Evolutionary conservation across 2,113 vertebrate genomes (phyloP).

Genomic region (Salvelinus alpinus): DNA sequence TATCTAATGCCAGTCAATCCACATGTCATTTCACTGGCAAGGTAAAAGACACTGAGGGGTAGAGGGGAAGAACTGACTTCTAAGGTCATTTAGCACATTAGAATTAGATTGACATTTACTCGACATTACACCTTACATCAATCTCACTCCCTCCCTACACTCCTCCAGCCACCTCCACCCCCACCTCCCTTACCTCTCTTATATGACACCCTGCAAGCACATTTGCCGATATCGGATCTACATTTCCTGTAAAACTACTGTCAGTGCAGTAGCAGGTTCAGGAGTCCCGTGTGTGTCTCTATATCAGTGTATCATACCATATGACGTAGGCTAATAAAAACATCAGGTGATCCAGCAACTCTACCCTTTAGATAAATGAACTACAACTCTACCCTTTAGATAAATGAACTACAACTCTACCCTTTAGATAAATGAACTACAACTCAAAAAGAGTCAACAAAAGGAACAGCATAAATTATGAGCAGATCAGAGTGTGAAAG

Average conservation of each 20-base stretch:
- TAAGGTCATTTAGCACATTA: slow-evolving; percentile 34
- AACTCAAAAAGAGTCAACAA: background rate
- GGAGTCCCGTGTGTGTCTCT: background rate
- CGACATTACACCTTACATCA: slow-evolving; percentile 59
- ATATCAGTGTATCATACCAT: background rate
- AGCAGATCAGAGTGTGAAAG: background rate
- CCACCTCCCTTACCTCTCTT: slow-evolving; percentile 30
- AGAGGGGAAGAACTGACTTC: slow-evolving; percentile 7
- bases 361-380: background rate
- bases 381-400: background rate
- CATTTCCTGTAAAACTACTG: slow-evolving; percentile 47
- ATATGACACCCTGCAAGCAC: slow-evolving; percentile 57
- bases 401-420: no score
- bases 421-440: no score
- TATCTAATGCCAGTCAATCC: background rate
- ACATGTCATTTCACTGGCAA: background rate
- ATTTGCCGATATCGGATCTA: slow-evolving; percentile 58
- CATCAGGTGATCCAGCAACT: background rate
- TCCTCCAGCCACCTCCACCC: slow-evolving; percentile 33
- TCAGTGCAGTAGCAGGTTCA: slow-evolving; percentile 8
- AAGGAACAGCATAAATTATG: background rate
- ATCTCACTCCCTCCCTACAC: slow-evolving; percentile 47
- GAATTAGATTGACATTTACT: slow-evolving; percentile 68
- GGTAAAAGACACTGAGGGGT: background rate
- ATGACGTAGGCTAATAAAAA: background rate